A percentile compares a stretch with the other conserved stretches of the same genome.
Evolutionary conservation across 30 jellyfish, hydroid and myxozoan species (phyloP).

Genomic region (Clytia hemisphaerica): DNA sequence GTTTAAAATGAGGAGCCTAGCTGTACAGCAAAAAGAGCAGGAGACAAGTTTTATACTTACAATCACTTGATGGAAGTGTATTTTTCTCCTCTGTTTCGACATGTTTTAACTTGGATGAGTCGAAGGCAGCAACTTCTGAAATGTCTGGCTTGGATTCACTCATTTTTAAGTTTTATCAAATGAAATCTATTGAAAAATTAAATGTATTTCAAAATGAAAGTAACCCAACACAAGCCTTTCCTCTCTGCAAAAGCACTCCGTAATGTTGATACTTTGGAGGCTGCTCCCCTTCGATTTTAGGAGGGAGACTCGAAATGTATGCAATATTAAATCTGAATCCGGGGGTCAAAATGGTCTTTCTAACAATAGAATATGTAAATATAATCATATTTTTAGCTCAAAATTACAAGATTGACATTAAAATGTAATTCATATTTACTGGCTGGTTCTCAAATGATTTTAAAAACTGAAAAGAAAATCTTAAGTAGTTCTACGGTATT

Average conservation of each 20-base stretch:
- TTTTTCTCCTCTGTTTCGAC: slow-evolving; percentile 67
- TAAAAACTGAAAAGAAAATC: neutral
- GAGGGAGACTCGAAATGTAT: slow-evolving; percentile 4
- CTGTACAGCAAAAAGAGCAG: neutral
- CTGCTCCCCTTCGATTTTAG: neutral
- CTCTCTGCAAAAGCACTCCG: neutral
- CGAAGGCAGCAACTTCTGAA: slow-evolving; percentile 52
- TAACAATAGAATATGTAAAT: too few species aligned
- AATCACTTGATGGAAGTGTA: slow-evolving; percentile 60
- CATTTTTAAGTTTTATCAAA: slow-evolving; percentile 52
- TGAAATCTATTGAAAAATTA: too few species aligned
- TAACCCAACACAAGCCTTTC: too few species aligned
- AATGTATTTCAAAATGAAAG: too few species aligned
- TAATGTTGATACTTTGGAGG: neutral
- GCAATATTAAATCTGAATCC: neutral
- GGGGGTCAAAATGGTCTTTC: slow-evolving; percentile 6
- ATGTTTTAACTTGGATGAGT: slow-evolving; percentile 40
- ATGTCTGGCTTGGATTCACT: slow-evolving; percentile 71
- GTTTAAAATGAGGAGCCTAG: neutral
- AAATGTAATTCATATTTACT: too few species aligned
- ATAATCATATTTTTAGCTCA: too few species aligned
- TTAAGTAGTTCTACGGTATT: too few species aligned
- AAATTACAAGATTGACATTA: too few species aligned
- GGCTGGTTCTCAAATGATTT: too few species aligned
- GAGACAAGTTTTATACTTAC: neutral